These are phyloP conservation scores for Drosophila novamexicana DNA, from an alignment of 1,140 invertebrate genomes.

Conservation along the genomic window DNA sequence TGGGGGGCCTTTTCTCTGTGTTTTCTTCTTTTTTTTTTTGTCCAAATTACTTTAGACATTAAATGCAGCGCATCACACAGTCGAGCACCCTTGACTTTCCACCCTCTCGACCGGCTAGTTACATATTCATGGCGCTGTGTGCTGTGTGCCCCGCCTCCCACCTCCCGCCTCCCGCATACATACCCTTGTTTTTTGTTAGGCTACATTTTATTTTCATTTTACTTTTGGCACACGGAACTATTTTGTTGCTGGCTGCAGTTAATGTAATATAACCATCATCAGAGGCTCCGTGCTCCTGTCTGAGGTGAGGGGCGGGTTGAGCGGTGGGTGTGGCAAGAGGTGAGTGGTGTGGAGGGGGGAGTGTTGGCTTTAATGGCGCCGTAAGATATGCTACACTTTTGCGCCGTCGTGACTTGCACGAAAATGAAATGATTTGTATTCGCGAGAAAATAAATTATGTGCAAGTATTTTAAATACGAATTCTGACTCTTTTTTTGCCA, in stretches of 20 bases:
- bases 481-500: conserved; percentile 43
- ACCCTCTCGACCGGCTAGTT: conserved; percentile 23
- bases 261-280: conserved; percentile 80
- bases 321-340: neutral
- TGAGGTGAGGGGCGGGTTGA: neutral
- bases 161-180: neutral
- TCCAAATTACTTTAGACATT: conserved; percentile 36
- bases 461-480: conserved; percentile 81
- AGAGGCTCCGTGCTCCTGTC: conserved; percentile 20
- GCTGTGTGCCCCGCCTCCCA: neutral
- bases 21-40: neutral
- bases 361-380: conserved; percentile 63
- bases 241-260: conserved; percentile 68
- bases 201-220: conserved; percentile 78
- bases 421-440: conserved; percentile 83
- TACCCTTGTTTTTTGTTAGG: conserved; percentile 44
- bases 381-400: conserved; percentile 71
- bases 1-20: no score
- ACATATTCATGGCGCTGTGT: conserved; percentile 70
- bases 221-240: conserved; percentile 73
- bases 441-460: conserved; percentile 81
- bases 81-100: conserved; percentile 27
- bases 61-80: conserved; percentile 43
- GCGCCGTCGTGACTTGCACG: conserved; percentile 70
- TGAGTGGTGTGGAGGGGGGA: neutral